These are phyloP conservation scores for Drosophila merina DNA, from an alignment of 2,888 invertebrate species.

Conservation along the genomic window DNA sequence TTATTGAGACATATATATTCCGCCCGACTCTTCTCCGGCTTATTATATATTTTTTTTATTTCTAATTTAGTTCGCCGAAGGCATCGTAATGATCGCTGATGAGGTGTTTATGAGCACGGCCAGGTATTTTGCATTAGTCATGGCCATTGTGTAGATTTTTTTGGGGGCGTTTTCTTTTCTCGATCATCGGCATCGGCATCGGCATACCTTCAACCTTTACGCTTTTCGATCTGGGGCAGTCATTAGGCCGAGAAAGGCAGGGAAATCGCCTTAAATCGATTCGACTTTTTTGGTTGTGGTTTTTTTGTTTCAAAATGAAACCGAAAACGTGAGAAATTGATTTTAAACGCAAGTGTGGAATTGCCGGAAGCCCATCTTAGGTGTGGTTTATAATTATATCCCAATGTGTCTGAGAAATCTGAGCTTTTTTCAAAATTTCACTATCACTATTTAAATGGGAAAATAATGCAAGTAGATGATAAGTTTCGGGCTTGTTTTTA, in stretches of 20 bases:
- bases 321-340: slow-evolving; percentile 43
- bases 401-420: no score
- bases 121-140: slow-evolving; percentile 74
- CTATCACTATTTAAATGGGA: not conserved
- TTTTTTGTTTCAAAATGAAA: slow-evolving; percentile 14
- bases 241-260: slow-evolving; percentile 59
- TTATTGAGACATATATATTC: slow-evolving; percentile 69
- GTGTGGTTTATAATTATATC: slow-evolving; percentile 1
- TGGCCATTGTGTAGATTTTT: slow-evolving; percentile 61
- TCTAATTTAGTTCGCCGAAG: slow-evolving; percentile 69
- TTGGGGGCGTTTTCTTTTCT: slow-evolving; percentile 63
- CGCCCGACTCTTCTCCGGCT: no score
- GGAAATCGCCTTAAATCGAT: slow-evolving; percentile 51
- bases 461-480: not conserved
- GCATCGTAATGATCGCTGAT: slow-evolving; percentile 74
- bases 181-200: slow-evolving; percentile 33
- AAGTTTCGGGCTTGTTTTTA: not conserved
- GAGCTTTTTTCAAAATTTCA: not conserved
- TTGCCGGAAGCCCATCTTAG: slow-evolving; percentile 28
- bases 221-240: slow-evolving; percentile 59
- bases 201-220: slow-evolving; percentile 39
- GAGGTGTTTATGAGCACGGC: slow-evolving; percentile 72
- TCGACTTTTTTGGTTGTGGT: slow-evolving; percentile 15
- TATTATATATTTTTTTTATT: slow-evolving; percentile 35
- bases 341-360: slow-evolving; percentile 23